These are phyloP conservation scores for Python bivittatus DNA, from an alignment of 2,113 vertebrate genomes.

Conservation along the genomic window DNA sequence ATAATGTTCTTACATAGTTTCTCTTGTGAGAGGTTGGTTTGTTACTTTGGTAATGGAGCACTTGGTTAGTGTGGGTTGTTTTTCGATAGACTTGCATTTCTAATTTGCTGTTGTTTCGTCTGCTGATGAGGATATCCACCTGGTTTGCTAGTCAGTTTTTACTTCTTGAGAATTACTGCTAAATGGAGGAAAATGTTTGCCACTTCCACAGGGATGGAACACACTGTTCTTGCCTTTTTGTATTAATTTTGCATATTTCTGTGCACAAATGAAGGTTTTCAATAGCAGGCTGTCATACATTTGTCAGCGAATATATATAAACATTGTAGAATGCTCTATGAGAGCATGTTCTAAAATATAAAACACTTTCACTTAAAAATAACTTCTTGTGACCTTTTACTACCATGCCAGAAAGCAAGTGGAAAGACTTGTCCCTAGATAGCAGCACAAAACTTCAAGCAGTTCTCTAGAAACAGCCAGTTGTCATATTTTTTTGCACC, in stretches of 20 bases:
- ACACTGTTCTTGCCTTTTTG: slow-evolving; percentile 40
- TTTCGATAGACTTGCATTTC: not conserved
- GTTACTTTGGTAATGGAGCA: not conserved
- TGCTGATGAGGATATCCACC: not conserved
- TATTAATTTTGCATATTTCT: slow-evolving; percentile 64
- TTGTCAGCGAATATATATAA: slow-evolving; percentile 61
- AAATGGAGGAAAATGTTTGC: slow-evolving; percentile 32
- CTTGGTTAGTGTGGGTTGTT: not conserved
- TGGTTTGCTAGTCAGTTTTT: not conserved
- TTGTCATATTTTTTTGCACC: slow-evolving; percentile 14
- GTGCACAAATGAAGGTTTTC: slow-evolving; percentile 61
- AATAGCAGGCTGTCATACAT: slow-evolving; percentile 68
- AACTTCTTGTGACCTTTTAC: slow-evolving; percentile 20
- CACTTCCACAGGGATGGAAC: slow-evolving; percentile 49
- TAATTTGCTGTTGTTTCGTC: not conserved
- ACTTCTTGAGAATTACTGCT: slow-evolving; percentile 26
- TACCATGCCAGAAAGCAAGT: slow-evolving; percentile 32
- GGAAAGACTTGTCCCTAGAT: slow-evolving; percentile 38
- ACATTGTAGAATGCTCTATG: slow-evolving; percentile 62
- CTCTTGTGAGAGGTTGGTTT: not conserved
- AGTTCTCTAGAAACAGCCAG: not conserved
- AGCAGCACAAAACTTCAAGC: not conserved
- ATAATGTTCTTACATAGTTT: not conserved
- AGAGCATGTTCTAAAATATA: slow-evolving; percentile 54
- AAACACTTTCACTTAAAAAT: slow-evolving; percentile 53